Evolutionary conservation across 2,888 invertebrate species (phyloP).

Genomic region (Teleogryllus oceanicus): DNA sequence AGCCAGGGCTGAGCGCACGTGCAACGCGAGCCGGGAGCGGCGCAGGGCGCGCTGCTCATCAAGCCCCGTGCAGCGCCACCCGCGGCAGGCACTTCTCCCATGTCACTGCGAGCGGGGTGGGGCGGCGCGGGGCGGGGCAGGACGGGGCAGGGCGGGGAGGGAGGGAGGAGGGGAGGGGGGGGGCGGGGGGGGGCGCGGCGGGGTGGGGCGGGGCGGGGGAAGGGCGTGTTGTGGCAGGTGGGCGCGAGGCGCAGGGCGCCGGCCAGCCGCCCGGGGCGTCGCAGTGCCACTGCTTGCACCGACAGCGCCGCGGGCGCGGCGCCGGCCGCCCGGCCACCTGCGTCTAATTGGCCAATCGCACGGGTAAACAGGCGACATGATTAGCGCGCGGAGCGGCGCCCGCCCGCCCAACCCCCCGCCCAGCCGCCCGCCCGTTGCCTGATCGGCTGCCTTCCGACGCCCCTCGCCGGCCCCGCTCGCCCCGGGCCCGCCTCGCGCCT

Average conservation of each 20-base stretch:
- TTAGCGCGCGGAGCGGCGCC: constrained; percentile 1
- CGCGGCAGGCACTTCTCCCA: too few relatives aligned
- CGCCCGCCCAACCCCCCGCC: not conserved
- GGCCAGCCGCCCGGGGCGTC: not conserved
- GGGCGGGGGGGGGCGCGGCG: not conserved
- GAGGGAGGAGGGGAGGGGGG: not conserved
- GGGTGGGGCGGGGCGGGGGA: not conserved
- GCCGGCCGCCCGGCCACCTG: not conserved
- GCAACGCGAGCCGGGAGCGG: too few relatives aligned
- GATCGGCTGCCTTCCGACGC: too few relatives aligned
- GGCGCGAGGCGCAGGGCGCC: not conserved
- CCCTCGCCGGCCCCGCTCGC: too few relatives aligned
- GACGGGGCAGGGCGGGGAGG: not conserved
- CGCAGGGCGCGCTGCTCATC: too few relatives aligned
- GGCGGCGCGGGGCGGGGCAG: not conserved
- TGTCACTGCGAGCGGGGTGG: not conserved
- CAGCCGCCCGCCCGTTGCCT: not conserved
- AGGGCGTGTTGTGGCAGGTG: not conserved
- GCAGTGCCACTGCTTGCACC: constrained; percentile 2
- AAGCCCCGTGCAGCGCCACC: too few relatives aligned
- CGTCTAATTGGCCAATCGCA: constrained; percentile 2
- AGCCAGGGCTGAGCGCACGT: too few relatives aligned
- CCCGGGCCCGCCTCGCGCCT: too few relatives aligned
- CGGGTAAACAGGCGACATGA: constrained; percentile 18
- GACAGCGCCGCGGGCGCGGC: not conserved